Evolutionary conservation across 2,797 vertebrate genomes (phyloP).

Genomic region (Megalops cyprinoides): DNA sequence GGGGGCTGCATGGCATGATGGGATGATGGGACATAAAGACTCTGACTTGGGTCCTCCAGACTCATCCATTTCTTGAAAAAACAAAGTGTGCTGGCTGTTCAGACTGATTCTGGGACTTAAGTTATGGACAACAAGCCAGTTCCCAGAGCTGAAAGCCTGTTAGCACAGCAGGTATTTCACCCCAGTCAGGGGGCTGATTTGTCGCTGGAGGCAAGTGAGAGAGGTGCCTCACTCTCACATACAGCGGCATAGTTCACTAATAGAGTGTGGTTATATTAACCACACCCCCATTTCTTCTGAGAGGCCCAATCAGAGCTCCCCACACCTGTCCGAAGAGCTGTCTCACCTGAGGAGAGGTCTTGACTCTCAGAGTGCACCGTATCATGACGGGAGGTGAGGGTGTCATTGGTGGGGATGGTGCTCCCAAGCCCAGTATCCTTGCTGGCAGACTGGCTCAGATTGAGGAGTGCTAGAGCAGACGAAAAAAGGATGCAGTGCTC

Average conservation of each 20-base stretch:
- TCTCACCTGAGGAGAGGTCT: conserved; percentile 51
- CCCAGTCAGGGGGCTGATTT: neutral
- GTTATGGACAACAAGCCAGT: neutral
- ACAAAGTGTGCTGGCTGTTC: neutral
- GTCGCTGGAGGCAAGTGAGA: neutral
- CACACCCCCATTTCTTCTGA: neutral
- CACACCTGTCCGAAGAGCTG: neutral
- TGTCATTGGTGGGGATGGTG: conserved; percentile 54
- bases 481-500: neutral
- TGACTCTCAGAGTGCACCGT: conserved; percentile 32
- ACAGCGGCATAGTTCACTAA: neutral
- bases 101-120: conserved; percentile 6
- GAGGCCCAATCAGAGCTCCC: neutral
- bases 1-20: neutral
- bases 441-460: conserved; percentile 54
- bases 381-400: conserved; percentile 51
- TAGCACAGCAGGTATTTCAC: too few relatives aligned
- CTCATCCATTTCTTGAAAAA: neutral
- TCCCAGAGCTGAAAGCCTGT: neutral
- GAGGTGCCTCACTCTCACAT: neutral
- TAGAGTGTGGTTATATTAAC: neutral
- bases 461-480: conserved; percentile 50
- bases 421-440: conserved; percentile 70
- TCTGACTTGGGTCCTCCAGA: neutral
- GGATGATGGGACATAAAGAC: neutral